Evolutionary conservation across 2,888 invertebrate species (phyloP), one percentile per base, ranked within the genome.

Genomic region (Drosophila gaucha): DNA sequence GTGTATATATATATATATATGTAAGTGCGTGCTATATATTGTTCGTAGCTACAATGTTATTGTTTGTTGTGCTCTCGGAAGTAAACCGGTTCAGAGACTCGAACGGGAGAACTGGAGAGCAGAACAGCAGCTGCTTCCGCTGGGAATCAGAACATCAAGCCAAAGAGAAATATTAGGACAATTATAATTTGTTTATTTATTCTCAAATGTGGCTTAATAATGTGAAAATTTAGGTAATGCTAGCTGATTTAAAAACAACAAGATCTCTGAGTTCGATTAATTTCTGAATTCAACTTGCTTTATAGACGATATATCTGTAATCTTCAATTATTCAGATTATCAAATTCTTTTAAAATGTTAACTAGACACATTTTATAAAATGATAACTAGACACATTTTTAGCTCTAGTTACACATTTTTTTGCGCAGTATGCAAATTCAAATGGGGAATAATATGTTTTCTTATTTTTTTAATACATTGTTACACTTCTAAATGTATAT

Each of bases 71-170:
- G 28, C 41, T 56, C 41, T 59, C 59, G 72, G 51, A 70, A 67
- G 55, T 59, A 77, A 77, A 77, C 76, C 76, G 76, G 76, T 77
- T 78, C 58, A 22, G 58, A 55, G 55, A 58, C 46, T 60, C 44
- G 22, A 14, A 26, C 20, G 49, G 55, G 51, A 50, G 33, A 50
- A 33, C 33, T 12, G 24, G 8, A 52, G 49, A 43, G 39, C 57
- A 64, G 50, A 54, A 33, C 22, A 51, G 18, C 57, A 57, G 67
- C 56, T 55, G 59, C 50, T 60, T 20, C 28, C 18, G 43, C 47
- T 47, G 39, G 33, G 33, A 35, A 36, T 44, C 24, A 31, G 31
- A 43, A 22, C 52, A 36, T 18, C 36, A 18, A n/a, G 22, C 31
- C 44, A 4, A 16, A 28, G 20, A n/a, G 28, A 28, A 28, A 6